These are phyloP conservation scores for Pharmacophagus antenor DNA, from an alignment of 2,888 invertebrate species.

Conservation along the genomic window DNA sequence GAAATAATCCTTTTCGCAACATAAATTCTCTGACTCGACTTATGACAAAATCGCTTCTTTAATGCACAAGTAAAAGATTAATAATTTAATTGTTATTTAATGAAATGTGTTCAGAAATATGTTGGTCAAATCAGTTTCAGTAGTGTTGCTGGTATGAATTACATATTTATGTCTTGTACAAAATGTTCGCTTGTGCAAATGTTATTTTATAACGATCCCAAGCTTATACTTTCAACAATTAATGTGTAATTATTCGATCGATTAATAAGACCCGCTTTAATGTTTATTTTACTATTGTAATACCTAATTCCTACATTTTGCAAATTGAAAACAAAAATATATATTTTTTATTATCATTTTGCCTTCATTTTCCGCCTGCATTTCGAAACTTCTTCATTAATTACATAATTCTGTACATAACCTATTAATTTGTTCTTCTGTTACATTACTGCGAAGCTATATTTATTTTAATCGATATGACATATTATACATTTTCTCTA, in stretches of 20 bases:
- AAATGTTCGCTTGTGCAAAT: slow-evolving; percentile 23
- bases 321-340: too few relatives aligned
- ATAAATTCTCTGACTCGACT: neutral
- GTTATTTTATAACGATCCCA: neutral
- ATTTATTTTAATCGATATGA: neutral
- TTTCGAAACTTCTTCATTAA: too few relatives aligned
- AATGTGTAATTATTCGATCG: neutral
- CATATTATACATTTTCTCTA: neutral
- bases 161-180: slow-evolving; percentile 8
- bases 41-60: neutral
- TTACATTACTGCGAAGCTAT: neutral
- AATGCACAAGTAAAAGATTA: too few relatives aligned
- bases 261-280: too few relatives aligned
- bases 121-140: slow-evolving; percentile 4
- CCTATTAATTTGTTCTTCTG: too few relatives aligned
- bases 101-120: slow-evolving; percentile 10
- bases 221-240: slow-evolving; percentile 10
- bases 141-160: slow-evolving; percentile 3
- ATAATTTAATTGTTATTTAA: neutral
- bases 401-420: neutral
- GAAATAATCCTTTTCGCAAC: neutral
- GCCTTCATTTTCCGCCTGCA: neutral
- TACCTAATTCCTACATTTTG: too few relatives aligned
- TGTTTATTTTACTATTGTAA: too few relatives aligned
- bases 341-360: neutral